Evolutionary conservation across 2,888 invertebrate genomes (phyloP).

Genomic region (Campoletis raptor): DNA sequence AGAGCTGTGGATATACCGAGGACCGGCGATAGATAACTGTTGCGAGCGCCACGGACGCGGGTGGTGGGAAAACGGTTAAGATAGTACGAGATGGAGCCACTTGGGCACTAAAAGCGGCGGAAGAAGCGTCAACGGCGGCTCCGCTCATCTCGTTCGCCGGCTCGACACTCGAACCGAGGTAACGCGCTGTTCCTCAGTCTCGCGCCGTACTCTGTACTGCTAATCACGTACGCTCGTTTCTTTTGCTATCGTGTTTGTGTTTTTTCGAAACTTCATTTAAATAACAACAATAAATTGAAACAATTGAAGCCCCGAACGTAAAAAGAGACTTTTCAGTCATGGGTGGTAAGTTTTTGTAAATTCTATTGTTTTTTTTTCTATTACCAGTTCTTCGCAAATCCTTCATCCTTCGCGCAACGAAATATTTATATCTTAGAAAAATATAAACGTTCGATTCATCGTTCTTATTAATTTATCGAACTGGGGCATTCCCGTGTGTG

Average conservation of each 20-base stretch:
- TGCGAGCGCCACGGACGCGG: too few species aligned
- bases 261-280: slow-evolving; percentile 17
- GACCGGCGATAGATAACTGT: background rate
- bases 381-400: background rate
- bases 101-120: background rate
- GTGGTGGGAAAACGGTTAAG: too few species aligned
- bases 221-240: background rate
- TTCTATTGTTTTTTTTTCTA: background rate
- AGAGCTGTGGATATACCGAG: background rate
- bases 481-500: background rate
- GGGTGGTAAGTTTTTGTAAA: slow-evolving; percentile 79
- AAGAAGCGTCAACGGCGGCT: slow-evolving; percentile 44
- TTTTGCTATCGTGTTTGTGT: slow-evolving; percentile 57
- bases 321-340: slow-evolving; percentile 72
- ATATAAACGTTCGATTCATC: background rate
- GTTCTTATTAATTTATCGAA: background rate
- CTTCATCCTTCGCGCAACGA: too few species aligned
- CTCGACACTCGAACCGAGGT: slow-evolving; percentile 78
- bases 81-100: background rate
- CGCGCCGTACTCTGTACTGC: background rate
- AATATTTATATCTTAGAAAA: background rate
- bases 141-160: slow-evolving; percentile 37
- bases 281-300: background rate
- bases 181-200: slow-evolving; percentile 59
- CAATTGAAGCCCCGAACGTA: slow-evolving; percentile 30